These are phyloP conservation scores for Proisotoma minuta DNA, from an alignment of 2,888 invertebrate genomes.

Conservation along the genomic window DNA sequence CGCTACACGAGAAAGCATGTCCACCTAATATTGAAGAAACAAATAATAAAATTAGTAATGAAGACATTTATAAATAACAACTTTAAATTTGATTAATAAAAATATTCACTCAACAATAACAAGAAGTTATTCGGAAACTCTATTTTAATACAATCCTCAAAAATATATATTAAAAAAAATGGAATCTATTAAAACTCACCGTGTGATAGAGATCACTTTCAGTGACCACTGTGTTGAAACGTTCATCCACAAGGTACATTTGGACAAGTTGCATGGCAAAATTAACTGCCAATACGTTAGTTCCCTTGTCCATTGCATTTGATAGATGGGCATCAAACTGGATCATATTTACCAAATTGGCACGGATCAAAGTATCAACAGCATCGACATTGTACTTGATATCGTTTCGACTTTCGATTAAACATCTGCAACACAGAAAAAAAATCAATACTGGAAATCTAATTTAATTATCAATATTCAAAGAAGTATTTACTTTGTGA, in stretches of 20 bases:
- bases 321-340: constrained; percentile 76
- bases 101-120: neutral
- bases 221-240: constrained; percentile 58
- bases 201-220: constrained; percentile 83
- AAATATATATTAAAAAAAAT: neutral
- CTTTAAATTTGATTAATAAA: neutral
- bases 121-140: constrained; percentile 36
- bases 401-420: constrained; percentile 85
- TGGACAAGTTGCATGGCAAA: constrained; percentile 90
- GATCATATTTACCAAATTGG: constrained; percentile 74
- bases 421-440: constrained; percentile 50
- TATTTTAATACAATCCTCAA: constrained; percentile 40
- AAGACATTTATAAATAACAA: neutral
- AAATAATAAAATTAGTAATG: too few species aligned
- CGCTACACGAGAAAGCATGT: constrained; percentile 43
- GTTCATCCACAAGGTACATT: constrained; percentile 77
- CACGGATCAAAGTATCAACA: constrained; percentile 78
- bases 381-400: constrained; percentile 86
- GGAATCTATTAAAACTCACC: constrained; percentile 67
- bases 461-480: constrained; percentile 5
- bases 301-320: constrained; percentile 80
- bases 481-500: constrained; percentile 64
- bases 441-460: neutral
- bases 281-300: constrained; percentile 70
- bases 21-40: constrained; percentile 35